Conservation (phyloP, 2,797 vertebrate genomes). For the Bucorvus abyssinicus region DNA sequence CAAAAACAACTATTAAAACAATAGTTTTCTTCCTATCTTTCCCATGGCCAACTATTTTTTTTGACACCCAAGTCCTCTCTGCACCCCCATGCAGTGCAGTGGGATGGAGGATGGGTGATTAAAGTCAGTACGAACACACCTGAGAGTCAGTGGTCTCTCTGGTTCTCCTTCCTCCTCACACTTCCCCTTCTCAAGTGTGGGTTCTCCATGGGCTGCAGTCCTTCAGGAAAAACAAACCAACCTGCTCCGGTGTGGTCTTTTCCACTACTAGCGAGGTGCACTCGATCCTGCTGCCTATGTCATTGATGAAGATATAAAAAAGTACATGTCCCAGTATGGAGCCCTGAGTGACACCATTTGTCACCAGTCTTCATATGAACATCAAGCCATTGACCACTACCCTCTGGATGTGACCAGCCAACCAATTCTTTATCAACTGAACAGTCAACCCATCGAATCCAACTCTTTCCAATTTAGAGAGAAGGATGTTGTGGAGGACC, state of each 20-base stretch:
- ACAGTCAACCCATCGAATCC: too few relatives aligned
- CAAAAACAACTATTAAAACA: neutral
- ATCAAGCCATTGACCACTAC: too few relatives aligned
- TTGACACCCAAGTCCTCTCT: neutral
- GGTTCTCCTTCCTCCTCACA: neutral
- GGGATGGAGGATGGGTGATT: neutral
- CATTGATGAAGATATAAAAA: too few relatives aligned
- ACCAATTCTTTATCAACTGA: too few relatives aligned
- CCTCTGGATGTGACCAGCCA: too few relatives aligned
- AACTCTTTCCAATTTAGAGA: too few relatives aligned
- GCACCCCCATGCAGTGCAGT: rapidly evolving
- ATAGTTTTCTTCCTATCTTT: neutral
- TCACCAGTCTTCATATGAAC: too few relatives aligned
- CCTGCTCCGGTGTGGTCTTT: neutral
- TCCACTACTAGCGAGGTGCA: too few relatives aligned
- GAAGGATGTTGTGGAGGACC: too few relatives aligned
- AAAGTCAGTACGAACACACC: neutral
- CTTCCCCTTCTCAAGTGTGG: neutral
- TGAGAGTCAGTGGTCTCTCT: neutral
- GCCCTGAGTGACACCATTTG: too few relatives aligned
- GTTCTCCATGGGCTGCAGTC: neutral
- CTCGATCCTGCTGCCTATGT: too few relatives aligned
- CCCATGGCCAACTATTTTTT: neutral
- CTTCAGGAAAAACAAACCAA: neutral
- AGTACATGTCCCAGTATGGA: too few relatives aligned